Base-by-base conservation (phyloP, 2,888 invertebrate species). In the Deroplatys truncata region DNA sequence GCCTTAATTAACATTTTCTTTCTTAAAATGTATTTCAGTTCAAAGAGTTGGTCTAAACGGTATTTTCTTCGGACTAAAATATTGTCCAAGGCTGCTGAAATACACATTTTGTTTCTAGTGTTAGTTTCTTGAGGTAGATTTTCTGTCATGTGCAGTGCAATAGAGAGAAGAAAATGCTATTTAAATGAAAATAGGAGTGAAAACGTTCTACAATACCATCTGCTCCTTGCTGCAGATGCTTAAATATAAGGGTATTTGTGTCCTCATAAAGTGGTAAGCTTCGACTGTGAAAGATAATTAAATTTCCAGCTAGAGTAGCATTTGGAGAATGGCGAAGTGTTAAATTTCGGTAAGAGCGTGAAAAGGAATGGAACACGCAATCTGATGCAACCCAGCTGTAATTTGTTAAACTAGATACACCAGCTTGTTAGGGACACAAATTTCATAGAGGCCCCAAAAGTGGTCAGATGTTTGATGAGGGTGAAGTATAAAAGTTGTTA, bases 391-490 rank as follows among this genome's bases (percentile, higher is more conserved):
- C 43, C 43, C 43, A 43, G 43, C 43, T 43, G 56, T 25, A 72
- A 72, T 72, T 72, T 72, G 56, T 72, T 72, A 72, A 72, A 72
- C 20, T 25, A 72, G 56, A 72, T 72, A 72, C 56, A 72, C 20
- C 56, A 72, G 56, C 56, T 72, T 72, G 56, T 72, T 72, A 72
- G 56, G 56, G 56, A 20, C 56, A 72, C 56, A 72, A 72, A 72
- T 72, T 72, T 72, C 56, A 72, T 72, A 72, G 85, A 49, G 2
- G 43, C 43, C 43, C 43, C 43, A 43, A 43, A 43, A 43, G 43
- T 43, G 43, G 85, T 85, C 85, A 85, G n/a, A 85, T 85, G 85
- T 85, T 85, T n/a, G 85, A 85, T 56, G 85, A 85, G 85, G 85
- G 85, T 85, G 20, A 72, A 72, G 20, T 72, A 25, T 72, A 72